phyloP scores from a whole-genome alignment of 2,797 vertebrate species.

The Parotocinclus haroldoi region DNA sequence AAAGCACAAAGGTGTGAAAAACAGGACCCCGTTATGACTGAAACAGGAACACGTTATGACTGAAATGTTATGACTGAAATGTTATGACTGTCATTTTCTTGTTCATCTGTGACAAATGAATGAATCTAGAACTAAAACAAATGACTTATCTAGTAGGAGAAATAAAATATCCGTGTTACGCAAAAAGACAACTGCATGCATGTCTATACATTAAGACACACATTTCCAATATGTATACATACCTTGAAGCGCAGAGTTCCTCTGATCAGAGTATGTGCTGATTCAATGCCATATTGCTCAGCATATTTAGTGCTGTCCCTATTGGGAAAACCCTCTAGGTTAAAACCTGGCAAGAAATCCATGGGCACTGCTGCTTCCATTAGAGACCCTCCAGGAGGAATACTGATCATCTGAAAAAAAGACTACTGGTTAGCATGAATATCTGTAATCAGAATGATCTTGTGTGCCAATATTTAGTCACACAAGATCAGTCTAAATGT shows the following conservation, averaged over 20 bases:
- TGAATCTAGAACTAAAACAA: too few species aligned
- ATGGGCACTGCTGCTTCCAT: slow-evolving; percentile 76
- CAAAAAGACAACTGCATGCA: neutral
- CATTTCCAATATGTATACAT: neutral
- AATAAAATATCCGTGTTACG: too few species aligned
- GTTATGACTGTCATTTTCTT: too few species aligned
- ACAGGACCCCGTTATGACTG: neutral
- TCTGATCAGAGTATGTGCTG: slow-evolving; percentile 84
- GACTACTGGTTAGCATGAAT: too few species aligned
- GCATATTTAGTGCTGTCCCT: slow-evolving; percentile 91
- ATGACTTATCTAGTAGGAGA: too few species aligned
- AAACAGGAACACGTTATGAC: too few species aligned
- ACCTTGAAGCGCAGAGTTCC: slow-evolving; percentile 93
- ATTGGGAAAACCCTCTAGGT: slow-evolving; percentile 92
- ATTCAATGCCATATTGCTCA: slow-evolving; percentile 82
- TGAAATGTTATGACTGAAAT: too few species aligned
- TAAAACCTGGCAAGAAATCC: slow-evolving; percentile 92
- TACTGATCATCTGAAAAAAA: slow-evolving; percentile 74
- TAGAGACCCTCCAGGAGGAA: slow-evolving; percentile 80
- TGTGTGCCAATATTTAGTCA: too few species aligned
- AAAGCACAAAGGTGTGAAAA: slow-evolving; percentile 21
- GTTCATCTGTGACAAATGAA: too few species aligned
- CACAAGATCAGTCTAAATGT: too few species aligned
- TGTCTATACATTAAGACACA: neutral
- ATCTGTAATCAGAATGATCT: too few species aligned